Base-by-base conservation (phyloP, 92 coral and sea anemone species). In the Micromussa lordhowensis region DNA sequence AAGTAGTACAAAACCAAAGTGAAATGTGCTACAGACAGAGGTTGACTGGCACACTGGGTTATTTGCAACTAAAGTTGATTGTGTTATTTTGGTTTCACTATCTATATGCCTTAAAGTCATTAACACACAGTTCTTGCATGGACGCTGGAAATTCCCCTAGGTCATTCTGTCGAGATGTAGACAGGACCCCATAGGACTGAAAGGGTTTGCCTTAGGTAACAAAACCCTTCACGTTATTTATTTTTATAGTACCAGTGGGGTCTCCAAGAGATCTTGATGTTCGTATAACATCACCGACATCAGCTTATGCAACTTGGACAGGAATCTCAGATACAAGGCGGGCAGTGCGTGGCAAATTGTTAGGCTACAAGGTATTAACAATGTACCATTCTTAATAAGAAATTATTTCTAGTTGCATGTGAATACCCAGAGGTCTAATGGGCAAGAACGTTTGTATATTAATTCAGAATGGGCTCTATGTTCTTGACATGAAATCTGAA, bases 301-400 rank as follows among this genome's bases (percentile, higher is more conserved):
- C 98, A 57, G 99, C 99, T 4, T 81, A 90, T 22, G 99, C 96
- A 49, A 98, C 94, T 18, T 98, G 99, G 99, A 93, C 96, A 6
- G 93, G 95, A 2, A 89, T 98, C 36, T 76, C 91, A 6, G 81
- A 93, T 73, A 88, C 63, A 29, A 91, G 98, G 53, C 92, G 90
- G 53, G 26, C 94, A 28, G 84, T 90, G 13, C 93, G 98, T 8
- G 99, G 99, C 73, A 98, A 92, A 78, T 87, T 98, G 16, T 92
- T 98, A 7, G 99, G 99, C 2, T 98, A 98, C 90, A 97, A 96
- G 98, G 99, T 98, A 90, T 35, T 21, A 14, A 4, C 51, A 73
- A 0, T 73, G 51, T 4, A 36, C 0, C 28, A 28, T 66, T 26
- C 8, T 44, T 44, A 44, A 44, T 55, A 55, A 55, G 3, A 15